Conservation (phyloP, 2,888 invertebrate species). For the Mechanitis mazaeus region DNA sequence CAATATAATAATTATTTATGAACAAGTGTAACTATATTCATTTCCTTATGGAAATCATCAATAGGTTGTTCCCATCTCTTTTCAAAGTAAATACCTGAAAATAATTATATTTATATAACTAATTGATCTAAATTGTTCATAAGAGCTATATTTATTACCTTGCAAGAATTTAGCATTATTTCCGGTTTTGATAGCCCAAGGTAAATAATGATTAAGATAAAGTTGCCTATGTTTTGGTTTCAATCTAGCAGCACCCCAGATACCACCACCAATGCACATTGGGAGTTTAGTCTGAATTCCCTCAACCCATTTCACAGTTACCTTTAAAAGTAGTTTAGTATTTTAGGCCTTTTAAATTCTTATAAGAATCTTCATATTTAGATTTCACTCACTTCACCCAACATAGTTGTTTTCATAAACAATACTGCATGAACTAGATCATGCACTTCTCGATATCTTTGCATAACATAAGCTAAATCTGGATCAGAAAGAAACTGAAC, state of each 20-base stretch:
- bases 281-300: conserved; percentile 96
- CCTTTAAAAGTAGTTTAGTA: conserved; percentile 70
- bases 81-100: conserved; percentile 87
- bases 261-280: conserved; percentile 95
- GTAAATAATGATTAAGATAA: conserved; percentile 86
- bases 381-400: conserved; percentile 78
- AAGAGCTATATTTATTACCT: conserved; percentile 56
- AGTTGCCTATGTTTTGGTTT: conserved; percentile 88
- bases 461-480: conserved; percentile 96
- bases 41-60: conserved; percentile 85
- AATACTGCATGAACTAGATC: conserved; percentile 95
- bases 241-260: conserved; percentile 93
- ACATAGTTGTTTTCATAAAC: conserved; percentile 95
- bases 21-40: conserved; percentile 81
- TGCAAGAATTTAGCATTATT: conserved; percentile 85
- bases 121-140: conserved; percentile 23
- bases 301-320: conserved; percentile 98
- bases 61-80: conserved; percentile 94
- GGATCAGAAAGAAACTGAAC: conserved; percentile 95
- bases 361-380: neutral
- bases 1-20: conserved; percentile 5
- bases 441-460: conserved; percentile 97
- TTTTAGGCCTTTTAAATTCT: conserved; percentile 6
- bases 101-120: conserved; percentile 11
- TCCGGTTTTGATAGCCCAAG: conserved; percentile 91